A percentile compares a stretch with the other conserved stretches of the same genome.
Evolutionary conservation across 2,888 invertebrate genomes (phyloP).

Genomic region (Megamerina dolium): DNA sequence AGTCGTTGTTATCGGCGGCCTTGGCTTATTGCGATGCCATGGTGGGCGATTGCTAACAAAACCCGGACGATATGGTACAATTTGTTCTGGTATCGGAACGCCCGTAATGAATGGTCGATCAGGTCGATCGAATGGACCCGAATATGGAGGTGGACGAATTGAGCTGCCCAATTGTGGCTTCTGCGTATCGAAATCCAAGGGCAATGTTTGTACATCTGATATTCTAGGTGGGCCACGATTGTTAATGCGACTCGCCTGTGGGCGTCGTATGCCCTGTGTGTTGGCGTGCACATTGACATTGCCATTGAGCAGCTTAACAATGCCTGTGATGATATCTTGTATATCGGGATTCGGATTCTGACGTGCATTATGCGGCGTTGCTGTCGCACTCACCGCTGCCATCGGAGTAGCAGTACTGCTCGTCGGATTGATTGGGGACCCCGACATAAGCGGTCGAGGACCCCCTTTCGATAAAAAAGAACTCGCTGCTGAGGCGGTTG

Average conservation of each 20-base stretch:
- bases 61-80: constrained; percentile 63
- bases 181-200: constrained; percentile 51
- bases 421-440: constrained; percentile 44
- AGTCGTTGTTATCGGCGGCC: constrained; percentile 45
- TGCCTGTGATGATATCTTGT: constrained; percentile 84
- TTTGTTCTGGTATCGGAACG: constrained; percentile 67
- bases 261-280: constrained; percentile 61
- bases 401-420: constrained; percentile 41
- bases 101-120: constrained; percentile 60
- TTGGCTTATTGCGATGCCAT: constrained; percentile 61
- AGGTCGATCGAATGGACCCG: constrained; percentile 69
- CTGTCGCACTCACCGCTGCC: constrained; percentile 42
- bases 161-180: constrained; percentile 37
- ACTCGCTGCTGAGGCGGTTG: constrained; percentile 21
- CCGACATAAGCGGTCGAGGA: constrained; percentile 48
- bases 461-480: constrained; percentile 51
- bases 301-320: constrained; percentile 81
- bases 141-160: constrained; percentile 48
- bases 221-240: constrained; percentile 85
- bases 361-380: constrained; percentile 38
- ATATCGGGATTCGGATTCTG: constrained; percentile 70
- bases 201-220: constrained; percentile 66
- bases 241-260: constrained; percentile 73
- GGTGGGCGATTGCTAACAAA: constrained; percentile 57
- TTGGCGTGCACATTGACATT: constrained; percentile 81